Base-by-base conservation (phyloP, 1,140 invertebrate species). In the Bombus confusus region DNA sequence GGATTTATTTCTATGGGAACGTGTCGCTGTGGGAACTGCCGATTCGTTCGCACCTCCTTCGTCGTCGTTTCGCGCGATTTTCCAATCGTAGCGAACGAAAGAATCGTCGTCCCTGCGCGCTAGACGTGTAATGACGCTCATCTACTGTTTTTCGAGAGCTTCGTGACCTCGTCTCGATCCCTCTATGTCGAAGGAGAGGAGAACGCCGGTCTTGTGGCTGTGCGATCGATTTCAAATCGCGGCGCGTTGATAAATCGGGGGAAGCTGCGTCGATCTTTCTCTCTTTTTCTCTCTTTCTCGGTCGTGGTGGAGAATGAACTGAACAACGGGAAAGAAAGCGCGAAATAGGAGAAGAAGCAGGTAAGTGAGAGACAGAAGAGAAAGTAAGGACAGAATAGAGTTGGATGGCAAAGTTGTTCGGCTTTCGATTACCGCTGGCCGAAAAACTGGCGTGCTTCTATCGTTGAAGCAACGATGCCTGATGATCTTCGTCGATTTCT, bases 1-100 rank as follows among this genome's bases (percentile, higher is more conserved):
- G 88, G 91, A 87, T 93, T 93, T 93, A 94, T 92, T 94, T 93
- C 91, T 91, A 92, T 91, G 90, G 90, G 81, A 91, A 76, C 72
- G 57, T 73, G 73, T 68, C 69, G 69, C 64, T 28, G 64, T 12
- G 28, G 28, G 41, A 18, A 62, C 28, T n/a, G n/a, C 59, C 68
- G 34, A 25, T 10, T 37, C 68, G 68, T 34, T n/a, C 13, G 8
- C 6, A 18, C 8, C 12, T 73, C 9, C 8, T 52, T 47, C 73
- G 73, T 75, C 13, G 52, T 57, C 31, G 73, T 52, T 47, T 25
- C 13, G 41, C 10, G 22, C n/a, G n/a, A n/a, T 57, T 57, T 34
- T 75, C 12, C n/a, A 37, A 2, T 25, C 31, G 18, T 62, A 62
- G 12, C 59, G 12, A 62, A 4, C 12, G 47, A 59, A 76, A 59